Conservation (phyloP, 2,797 vertebrate species). For the Oryzias dopingdopingensis region DNA sequence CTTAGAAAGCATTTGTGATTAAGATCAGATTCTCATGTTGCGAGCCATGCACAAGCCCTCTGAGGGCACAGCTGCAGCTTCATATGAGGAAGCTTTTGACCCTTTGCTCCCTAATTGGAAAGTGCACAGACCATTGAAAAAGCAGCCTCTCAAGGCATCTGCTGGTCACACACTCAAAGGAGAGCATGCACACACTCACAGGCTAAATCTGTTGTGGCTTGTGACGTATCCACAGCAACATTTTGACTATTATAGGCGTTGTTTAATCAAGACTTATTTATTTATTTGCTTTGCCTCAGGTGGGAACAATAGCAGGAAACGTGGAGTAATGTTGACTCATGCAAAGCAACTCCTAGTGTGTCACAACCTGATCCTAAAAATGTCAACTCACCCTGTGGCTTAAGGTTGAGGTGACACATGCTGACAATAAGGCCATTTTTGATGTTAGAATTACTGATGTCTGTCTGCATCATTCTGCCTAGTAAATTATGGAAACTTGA, state of each 20-base stretch:
- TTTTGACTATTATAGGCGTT: conserved; percentile 3
- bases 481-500: no score
- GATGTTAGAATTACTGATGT: no score
- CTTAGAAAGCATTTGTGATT: no score
- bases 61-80: conserved; percentile 40
- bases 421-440: not conserved
- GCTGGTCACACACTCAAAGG: conserved; percentile 12
- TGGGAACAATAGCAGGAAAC: conserved; percentile 52
- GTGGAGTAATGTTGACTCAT: conserved; percentile 11
- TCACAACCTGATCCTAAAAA: conserved; percentile 4
- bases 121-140: conserved; percentile 34
- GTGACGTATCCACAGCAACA: conserved; percentile 14
- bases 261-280: conserved; percentile 11
- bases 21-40: not conserved
- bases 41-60: conserved; percentile 1
- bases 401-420: conserved; percentile 21
- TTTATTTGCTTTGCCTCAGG: conserved; percentile 33
- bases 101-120: conserved; percentile 37
- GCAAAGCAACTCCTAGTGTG: conserved; percentile 1
- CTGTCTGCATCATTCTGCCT: no score
- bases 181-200: conserved; percentile 13
- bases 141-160: conserved; percentile 30
- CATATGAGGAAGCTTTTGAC: conserved; percentile 55
- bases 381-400: conserved; percentile 19
- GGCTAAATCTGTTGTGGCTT: conserved; percentile 3